These are phyloP conservation scores for Lepidurus couesii DNA, from an alignment of 1,140 invertebrate species.

Conservation along the genomic window DNA sequence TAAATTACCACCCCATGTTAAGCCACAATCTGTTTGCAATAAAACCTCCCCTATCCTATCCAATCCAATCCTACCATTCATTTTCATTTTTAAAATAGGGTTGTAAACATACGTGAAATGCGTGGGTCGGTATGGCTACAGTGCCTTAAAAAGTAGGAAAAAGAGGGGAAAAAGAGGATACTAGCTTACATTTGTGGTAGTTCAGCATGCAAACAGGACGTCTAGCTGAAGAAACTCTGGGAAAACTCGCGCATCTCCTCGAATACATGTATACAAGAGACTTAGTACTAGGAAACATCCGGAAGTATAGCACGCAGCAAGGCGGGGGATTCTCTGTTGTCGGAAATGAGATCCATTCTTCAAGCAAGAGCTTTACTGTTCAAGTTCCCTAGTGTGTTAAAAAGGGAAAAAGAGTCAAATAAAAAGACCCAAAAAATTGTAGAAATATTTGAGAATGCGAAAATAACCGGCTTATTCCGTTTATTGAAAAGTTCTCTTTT, in stretches of 20 bases:
- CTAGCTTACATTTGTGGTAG: neutral
- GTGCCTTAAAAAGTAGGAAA: neutral
- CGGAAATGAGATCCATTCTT: conserved; percentile 16
- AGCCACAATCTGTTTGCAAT: too few relatives aligned
- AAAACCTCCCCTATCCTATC: too few relatives aligned
- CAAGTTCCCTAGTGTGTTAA: neutral
- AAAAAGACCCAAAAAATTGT: neutral
- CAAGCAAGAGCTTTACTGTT: neutral
- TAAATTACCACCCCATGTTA: neutral
- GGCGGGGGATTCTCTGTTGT: neutral
- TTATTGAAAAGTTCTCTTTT: neutral
- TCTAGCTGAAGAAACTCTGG: neutral
- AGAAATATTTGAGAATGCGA: too few relatives aligned
- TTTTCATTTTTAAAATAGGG: too few relatives aligned
- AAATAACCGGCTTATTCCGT: too few relatives aligned
- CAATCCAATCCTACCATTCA: too few relatives aligned
- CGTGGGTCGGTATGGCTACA: too few relatives aligned
- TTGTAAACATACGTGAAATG: too few relatives aligned
- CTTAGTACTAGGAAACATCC: too few relatives aligned
- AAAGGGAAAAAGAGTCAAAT: neutral
- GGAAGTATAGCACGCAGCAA: neutral
- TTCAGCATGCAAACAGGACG: neutral
- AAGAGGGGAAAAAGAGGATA: neutral
- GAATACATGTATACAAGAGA: neutral
- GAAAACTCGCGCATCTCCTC: neutral